Evolutionary conservation across 1,140 invertebrate species (phyloP), one percentile per base, ranked within the genome.

Genomic region (Hypothenemus hampei): DNA sequence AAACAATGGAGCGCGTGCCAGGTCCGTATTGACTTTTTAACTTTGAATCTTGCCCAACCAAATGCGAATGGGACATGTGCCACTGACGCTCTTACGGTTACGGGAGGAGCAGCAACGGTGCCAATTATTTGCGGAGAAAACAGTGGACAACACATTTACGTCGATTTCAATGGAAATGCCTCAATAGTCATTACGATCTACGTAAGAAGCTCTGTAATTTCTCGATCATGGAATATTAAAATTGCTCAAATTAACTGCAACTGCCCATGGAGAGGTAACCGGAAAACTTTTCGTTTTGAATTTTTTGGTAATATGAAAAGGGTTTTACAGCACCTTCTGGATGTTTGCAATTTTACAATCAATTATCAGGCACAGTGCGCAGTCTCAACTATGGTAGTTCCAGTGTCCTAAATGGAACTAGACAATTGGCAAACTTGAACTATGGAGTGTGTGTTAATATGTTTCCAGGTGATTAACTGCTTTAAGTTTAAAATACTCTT

Each of bases 91-190:
- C 67, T 92, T 19, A 78, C 78, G 3, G 75, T 91, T 16, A 81
- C 82, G 0, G 87, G 87, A 4, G 83, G 81, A 2, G 72, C 77
- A 4, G 77, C 82, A 31, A 79, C 79, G 0, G 69, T 75, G 13
- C 79, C 87, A 1, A 85, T 87, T 0, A 78, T 93, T 43, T 93
- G 89, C 68, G 89, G 89, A 3, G 83, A 87, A 65, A 89, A 91
- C 71, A 78, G 78, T 0, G 87, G 86, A 6, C 86, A 90, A 70
- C 89, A 91, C 65, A 79, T 90, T 4, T 91, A 88, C 55, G 77
- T 89, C 1, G 83, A 90, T 66, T 89, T 91, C 60, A 79, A 83
- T 57, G 81, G 77, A 1, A 77, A 80, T 35, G 75, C 72, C 23
- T 77, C 82, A 1, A 86, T 87, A 13, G 81, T 78, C 10, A 78